Conservation (phyloP, 2,113 vertebrate species). For the Ibidorhyncha struthersii region DNA sequence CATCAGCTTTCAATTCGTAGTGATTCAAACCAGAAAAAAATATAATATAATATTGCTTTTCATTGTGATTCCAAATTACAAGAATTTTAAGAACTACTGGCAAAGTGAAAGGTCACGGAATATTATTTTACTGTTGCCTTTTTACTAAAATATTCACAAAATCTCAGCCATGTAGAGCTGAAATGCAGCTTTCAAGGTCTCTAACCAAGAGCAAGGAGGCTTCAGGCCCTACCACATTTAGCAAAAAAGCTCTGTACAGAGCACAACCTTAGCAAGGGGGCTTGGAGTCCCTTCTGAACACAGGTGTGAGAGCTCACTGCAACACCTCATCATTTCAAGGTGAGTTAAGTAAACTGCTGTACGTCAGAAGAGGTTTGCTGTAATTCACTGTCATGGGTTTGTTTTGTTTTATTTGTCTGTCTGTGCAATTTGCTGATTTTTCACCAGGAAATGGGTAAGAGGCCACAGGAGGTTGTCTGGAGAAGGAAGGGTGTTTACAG, state of each 20-base stretch:
- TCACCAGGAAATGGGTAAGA: neutral
- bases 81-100: neutral
- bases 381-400: neutral
- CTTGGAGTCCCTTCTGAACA: neutral
- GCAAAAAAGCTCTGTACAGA: neutral
- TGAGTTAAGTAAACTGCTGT: neutral
- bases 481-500: neutral
- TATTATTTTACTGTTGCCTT: neutral
- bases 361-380: neutral
- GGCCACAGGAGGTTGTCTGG: neutral
- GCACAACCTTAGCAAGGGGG: neutral
- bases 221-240: neutral
- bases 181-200: neutral
- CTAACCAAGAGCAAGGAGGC: neutral
- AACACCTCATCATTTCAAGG: slow-evolving; percentile 14
- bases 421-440: neutral
- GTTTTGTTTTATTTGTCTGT: slow-evolving; percentile 2
- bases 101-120: neutral
- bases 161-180: neutral
- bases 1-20: neutral
- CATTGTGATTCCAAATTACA: neutral
- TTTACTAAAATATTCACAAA: neutral
- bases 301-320: neutral
- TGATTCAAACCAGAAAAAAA: neutral
- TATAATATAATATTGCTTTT: neutral